Evolutionary conservation across 2,888 invertebrate genomes (phyloP), one percentile per base, ranked within the genome.

Genomic region (Nephrotoma flavescens): DNA sequence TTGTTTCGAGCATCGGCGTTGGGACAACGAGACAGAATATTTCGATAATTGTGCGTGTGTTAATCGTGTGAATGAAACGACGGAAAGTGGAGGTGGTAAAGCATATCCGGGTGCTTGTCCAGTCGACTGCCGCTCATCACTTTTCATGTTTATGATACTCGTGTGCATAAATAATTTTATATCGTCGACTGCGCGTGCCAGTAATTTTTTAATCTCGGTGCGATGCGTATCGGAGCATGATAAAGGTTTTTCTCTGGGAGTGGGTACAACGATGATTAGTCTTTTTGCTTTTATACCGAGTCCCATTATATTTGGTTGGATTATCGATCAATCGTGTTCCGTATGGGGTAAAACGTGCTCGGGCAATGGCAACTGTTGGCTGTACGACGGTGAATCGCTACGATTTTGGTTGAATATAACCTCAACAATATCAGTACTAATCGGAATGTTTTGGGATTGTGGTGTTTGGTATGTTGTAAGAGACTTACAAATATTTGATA

Each of bases 281-380:
- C 91, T 95, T 87, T 94, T 95, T 88, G 95, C 95, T 7, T 95
- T 95, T 89, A 94, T 96, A 88, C 96, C 96, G 0, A 95, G 95
- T 86, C 96, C 96, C 0, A 95, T 96, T 88, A 92, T 96, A 87
- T 95, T 95, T 89, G 96, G 96, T 86, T 94, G 94, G 89, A 93
- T 96, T 86, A 93, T 96, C 89, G 91, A 92, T 89, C 89, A 90
- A 47, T 93, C 95, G 7, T 96, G 95, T 89, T 90, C 95, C 41
- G 94, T 95, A n/a, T 96, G 95, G 95, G 95, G 95, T 12, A 94
- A 94, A 89, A 95, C 94, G 4, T 95, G 95, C 89, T 92, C 93
- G 0, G 94, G 94, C 86, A 94, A 93, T 86, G 95, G 95, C 88
- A 95, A 95, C 89, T 95, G 96, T 89, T 95, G 95, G 95, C 91